phyloP scores from a whole-genome alignment of 2,797 vertebrate genomes.

The Myotis findleyi region DNA sequence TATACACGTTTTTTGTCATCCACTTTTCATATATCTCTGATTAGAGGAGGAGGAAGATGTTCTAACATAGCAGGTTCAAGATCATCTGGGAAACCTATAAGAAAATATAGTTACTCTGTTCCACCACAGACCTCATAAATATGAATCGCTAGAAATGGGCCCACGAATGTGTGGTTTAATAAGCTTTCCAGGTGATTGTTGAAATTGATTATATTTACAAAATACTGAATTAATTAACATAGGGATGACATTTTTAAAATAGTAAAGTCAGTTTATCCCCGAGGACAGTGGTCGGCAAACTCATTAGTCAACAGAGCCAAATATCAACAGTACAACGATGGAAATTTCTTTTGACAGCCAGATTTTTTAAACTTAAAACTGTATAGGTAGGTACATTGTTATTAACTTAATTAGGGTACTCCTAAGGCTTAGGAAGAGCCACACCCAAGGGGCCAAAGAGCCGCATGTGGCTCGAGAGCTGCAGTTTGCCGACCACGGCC shows the following conservation, averaged over 20 bases:
- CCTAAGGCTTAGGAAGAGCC: no score
- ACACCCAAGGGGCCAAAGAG: no score
- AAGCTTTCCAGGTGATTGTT: slow-evolving; percentile 11
- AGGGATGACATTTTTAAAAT: slow-evolving; percentile 19
- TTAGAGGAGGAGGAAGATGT: not conserved
- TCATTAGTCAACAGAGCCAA: no score
- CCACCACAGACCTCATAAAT: not conserved
- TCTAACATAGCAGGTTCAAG: not conserved
- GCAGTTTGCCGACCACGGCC: no score
- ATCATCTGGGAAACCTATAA: not conserved
- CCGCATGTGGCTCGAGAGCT: no score
- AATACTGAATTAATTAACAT: not conserved
- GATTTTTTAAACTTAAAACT: no score
- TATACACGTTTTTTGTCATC: not conserved
- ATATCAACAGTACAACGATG: no score
- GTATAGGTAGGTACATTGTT: no score
- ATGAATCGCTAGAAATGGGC: not conserved
- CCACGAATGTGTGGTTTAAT: slow-evolving; percentile 11
- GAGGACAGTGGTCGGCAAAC: not conserved
- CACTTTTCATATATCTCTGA: not conserved
- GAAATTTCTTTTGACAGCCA: no score
- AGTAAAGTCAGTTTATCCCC: not conserved
- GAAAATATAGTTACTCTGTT: not conserved
- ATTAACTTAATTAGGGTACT: no score
- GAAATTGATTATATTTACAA: slow-evolving; percentile 19